A percentile compares a stretch with the other conserved stretches of the same genome.
Evolutionary conservation across 2,888 invertebrate genomes (phyloP).

Genomic region (Aphidius colemani): DNA sequence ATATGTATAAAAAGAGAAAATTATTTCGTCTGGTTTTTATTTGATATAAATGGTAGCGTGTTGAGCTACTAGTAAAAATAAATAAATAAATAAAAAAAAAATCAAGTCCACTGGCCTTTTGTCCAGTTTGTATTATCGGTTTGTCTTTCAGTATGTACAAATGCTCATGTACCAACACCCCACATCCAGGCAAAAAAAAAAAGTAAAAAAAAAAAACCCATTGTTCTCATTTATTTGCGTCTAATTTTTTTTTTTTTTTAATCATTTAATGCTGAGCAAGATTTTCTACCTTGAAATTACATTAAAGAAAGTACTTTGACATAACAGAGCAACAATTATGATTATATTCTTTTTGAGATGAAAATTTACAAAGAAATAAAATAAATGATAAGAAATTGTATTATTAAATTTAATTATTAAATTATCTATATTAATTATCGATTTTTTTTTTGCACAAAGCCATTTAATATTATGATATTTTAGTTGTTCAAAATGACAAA

Average conservation of each 20-base stretch:
- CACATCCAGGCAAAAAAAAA: no score
- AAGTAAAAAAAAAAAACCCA: background rate
- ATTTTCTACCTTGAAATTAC: slow-evolving; percentile 11
- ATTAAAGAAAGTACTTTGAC: slow-evolving; percentile 12
- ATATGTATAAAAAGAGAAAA: no score
- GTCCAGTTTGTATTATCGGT: background rate
- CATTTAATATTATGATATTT: no score
- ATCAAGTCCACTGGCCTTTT: background rate
- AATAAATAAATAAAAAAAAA: no score
- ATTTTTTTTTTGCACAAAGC: background rate
- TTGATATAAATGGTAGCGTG: no score
- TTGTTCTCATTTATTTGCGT: slow-evolving; percentile 6
- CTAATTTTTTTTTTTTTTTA: slow-evolving; percentile 1
- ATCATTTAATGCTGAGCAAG: slow-evolving; percentile 11
- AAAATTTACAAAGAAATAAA: background rate
- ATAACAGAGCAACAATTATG: background rate
- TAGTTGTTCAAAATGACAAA: background rate
- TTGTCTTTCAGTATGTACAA: background rate
- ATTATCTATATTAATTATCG: background rate
- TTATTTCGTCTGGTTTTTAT: no score
- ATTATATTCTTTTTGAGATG: no score
- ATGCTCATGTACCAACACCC: background rate
- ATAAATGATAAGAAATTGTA: slow-evolving; percentile 1
- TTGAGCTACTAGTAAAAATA: no score
- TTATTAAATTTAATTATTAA: background rate